These are phyloP conservation scores for Prinia subflava DNA, from an alignment of 2,113 vertebrate genomes.

Conservation along the genomic window DNA sequence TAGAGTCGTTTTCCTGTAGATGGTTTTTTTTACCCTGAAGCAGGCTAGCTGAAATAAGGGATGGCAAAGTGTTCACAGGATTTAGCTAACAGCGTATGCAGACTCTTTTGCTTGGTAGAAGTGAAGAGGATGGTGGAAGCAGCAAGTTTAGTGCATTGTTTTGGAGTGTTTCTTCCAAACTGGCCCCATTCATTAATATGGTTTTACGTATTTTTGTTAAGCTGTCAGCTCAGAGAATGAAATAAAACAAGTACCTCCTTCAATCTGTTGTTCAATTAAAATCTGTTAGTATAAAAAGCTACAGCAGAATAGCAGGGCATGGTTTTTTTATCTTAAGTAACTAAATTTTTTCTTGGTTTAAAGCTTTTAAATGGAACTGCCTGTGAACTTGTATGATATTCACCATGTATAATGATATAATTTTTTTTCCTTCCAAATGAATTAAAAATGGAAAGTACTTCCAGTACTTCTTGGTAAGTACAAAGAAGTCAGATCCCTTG, in stretches of 20 bases:
- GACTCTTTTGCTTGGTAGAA: not conserved
- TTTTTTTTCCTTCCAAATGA: not conserved
- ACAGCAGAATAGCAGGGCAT: not conserved
- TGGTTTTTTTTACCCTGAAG: not conserved
- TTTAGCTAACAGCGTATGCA: not conserved
- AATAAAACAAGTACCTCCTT: not conserved
- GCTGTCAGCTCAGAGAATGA: not conserved
- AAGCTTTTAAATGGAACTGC: not conserved
- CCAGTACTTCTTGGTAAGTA: slow-evolving; percentile 27
- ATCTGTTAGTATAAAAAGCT: not conserved
- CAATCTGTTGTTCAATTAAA: not conserved
- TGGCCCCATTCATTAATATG: fast-evolving
- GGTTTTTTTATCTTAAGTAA: not conserved
- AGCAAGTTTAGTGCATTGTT: not conserved
- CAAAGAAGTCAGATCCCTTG: slow-evolving; percentile 34
- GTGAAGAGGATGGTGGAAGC: not conserved
- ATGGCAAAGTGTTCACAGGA: not conserved
- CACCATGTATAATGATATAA: not conserved
- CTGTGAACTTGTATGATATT: not conserved
- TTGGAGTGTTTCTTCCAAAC: not conserved
- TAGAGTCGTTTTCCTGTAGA: not conserved
- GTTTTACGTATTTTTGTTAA: not conserved
- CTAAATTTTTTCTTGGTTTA: not conserved
- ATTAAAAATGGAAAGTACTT: slow-evolving; percentile 49
- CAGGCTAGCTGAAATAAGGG: not conserved